A percentile compares a stretch with the other conserved stretches of the same genome.
These are phyloP conservation scores for Conus canariensis DNA, from an alignment of 2,888 invertebrate genomes.

Conservation along the genomic window DNA sequence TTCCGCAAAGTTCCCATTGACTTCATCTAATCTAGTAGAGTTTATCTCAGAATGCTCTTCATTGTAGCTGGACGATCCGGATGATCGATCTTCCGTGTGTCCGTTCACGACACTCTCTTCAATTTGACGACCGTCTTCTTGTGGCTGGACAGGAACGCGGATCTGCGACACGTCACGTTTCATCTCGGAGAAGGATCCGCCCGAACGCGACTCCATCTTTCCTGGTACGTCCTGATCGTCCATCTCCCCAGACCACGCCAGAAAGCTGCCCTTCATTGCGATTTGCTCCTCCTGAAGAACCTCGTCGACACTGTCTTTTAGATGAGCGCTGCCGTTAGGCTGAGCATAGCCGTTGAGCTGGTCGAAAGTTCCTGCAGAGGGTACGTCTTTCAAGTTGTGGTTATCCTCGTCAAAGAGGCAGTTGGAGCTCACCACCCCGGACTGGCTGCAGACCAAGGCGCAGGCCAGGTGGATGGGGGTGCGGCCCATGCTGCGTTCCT, in stretches of 20 bases:
- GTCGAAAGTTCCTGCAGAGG: no score
- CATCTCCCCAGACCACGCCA: no score
- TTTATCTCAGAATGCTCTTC: not conserved
- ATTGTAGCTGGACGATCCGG: not conserved
- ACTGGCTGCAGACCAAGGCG: slow-evolving; percentile 52
- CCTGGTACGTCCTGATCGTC: no score
- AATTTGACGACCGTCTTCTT: not conserved
- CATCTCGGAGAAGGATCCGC: no score
- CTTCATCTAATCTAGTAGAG: not conserved
- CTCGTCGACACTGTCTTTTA: not conserved
- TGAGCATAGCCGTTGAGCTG: no score
- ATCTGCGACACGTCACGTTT: no score
- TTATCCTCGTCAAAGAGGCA: not conserved
- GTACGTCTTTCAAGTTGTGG: no score
- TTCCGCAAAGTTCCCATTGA: not conserved
- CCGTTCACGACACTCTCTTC: not conserved
- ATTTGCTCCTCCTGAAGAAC: no score
- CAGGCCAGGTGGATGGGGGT: slow-evolving; percentile 70
- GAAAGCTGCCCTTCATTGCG: no score
- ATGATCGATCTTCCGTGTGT: not conserved
- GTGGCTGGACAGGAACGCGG: no score
- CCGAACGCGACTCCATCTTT: no score
- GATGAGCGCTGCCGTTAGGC: no score
- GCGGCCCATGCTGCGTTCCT: slow-evolving; percentile 61
- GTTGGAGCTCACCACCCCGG: slow-evolving; percentile 14